Evolutionary conservation across 2,888 invertebrate genomes (phyloP), one percentile per base, ranked within the genome.

Genomic region (Cremastinae sp.): DNA sequence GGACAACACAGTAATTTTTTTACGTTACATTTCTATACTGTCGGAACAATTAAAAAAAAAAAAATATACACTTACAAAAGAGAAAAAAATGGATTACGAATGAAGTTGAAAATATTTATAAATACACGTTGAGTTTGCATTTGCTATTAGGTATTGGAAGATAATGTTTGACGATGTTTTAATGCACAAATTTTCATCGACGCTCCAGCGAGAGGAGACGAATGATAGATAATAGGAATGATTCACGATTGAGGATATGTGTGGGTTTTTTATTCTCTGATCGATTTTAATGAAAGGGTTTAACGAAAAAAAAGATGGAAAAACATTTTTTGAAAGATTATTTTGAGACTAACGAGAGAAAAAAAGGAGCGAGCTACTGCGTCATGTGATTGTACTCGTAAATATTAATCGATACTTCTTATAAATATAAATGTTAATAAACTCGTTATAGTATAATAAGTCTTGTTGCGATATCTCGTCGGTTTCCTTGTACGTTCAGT

Each of bases 41-140:
- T 58, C 20, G 12, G 51, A 20, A 49, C 43, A 18, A n/a, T 28
- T 9, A 9, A 41, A 16, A 7, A 20, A 10, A 59, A 75, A 51
- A 59, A 68, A 41, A 49, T 28, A 28, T 28, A 28, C 47, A 28
- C 28, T 28, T 28, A 28, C 5, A 49, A 51, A 49, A n/a, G n/a
- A n/a, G n/a, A n/a, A n/a, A 8, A 58, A 58, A 41, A 41, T 41
- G 10, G 28, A 35, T 49, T 47, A 66, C 55, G 56, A 70, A 68
- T 71, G 71, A 71, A 62, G 65, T 71, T 20, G 61, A 49, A 28
- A 53, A 35, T 41, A 69, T 37, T 9, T 20, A 39, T 16, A 58
- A 20, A 41, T 41, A 18, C 20, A 12, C 22, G 14, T 39, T 18
- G 4, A n/a, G n/a, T n/a, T n/a, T n/a, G n/a, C n/a, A n/a, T n/a